A percentile compares a stretch with the other conserved stretches of the same genome.
Conservation (phyloP, 2,797 vertebrate species). For the Dicrostonyx torquatus region DNA sequence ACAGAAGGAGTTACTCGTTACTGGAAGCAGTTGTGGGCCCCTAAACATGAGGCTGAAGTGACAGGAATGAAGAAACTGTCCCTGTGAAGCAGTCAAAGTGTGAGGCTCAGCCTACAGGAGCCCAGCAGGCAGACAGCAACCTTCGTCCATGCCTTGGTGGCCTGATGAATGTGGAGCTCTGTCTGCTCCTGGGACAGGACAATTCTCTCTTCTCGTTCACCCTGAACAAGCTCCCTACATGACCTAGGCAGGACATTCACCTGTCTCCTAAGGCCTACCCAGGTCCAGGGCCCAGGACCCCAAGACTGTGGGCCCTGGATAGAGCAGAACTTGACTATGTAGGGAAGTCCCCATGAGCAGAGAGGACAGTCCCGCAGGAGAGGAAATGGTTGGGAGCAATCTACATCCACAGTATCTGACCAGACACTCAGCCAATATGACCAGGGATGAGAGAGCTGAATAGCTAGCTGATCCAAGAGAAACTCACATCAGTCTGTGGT, state of each 20-base stretch:
- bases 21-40: neutral
- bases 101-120: neutral
- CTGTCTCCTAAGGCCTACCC: neutral
- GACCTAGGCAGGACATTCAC: neutral
- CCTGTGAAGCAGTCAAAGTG: fast-evolving
- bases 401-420: neutral
- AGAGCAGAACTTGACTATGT: neutral
- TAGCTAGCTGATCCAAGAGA: neutral
- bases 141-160: fast-evolving
- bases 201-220: neutral
- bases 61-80: neutral
- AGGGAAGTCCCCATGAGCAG: neutral
- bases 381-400: fast-evolving
- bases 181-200: neutral
- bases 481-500: fast-evolving
- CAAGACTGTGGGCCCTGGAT: neutral
- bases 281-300: neutral
- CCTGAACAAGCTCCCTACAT: neutral
- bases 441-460: neutral
- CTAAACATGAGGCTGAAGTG: fast-evolving
- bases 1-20: neutral
- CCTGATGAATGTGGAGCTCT: neutral
- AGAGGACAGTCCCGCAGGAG: neutral
- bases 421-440: too few relatives aligned
- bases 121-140: neutral